These are phyloP conservation scores for Apteryx mantelli DNA, from an alignment of 2,113 vertebrate species.

Conservation along the genomic window DNA sequence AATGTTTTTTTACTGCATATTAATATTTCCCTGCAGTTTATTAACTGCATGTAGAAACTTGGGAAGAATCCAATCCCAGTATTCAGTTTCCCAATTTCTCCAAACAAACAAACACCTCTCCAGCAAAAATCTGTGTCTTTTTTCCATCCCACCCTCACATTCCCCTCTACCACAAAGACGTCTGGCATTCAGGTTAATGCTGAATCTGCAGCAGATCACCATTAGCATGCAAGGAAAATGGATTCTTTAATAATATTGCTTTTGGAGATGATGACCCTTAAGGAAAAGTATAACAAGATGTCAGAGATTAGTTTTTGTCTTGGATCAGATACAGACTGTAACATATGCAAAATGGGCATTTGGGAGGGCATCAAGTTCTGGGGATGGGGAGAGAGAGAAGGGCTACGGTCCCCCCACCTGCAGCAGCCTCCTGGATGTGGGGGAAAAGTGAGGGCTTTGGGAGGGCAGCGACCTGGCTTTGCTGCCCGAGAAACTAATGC, in stretches of 20 bases:
- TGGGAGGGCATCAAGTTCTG: background rate
- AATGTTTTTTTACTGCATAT: slow-evolving; percentile 9
- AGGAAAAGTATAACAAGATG: background rate
- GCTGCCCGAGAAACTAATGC: background rate
- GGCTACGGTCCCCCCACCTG: background rate
- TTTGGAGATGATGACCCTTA: background rate
- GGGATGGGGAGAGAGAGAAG: background rate
- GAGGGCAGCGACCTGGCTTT: rapidly evolving
- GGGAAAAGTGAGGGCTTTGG: rapidly evolving
- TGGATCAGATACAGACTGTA: background rate
- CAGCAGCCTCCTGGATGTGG: background rate
- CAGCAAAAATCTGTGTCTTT: background rate
- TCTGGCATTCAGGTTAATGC: background rate
- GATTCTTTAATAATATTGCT: background rate
- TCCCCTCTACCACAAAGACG: rapidly evolving
- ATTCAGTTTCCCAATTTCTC: background rate
- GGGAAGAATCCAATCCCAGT: background rate
- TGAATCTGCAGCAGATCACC: background rate
- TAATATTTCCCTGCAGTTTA: slow-evolving; percentile 30
- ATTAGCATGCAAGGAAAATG: background rate
- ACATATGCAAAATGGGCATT: background rate
- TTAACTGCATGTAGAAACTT: background rate
- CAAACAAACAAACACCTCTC: background rate
- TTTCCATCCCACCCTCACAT: background rate
- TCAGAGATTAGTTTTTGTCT: background rate